Conservation (phyloP, 2,113 vertebrate species). For the Ploceus nigricollis region DNA sequence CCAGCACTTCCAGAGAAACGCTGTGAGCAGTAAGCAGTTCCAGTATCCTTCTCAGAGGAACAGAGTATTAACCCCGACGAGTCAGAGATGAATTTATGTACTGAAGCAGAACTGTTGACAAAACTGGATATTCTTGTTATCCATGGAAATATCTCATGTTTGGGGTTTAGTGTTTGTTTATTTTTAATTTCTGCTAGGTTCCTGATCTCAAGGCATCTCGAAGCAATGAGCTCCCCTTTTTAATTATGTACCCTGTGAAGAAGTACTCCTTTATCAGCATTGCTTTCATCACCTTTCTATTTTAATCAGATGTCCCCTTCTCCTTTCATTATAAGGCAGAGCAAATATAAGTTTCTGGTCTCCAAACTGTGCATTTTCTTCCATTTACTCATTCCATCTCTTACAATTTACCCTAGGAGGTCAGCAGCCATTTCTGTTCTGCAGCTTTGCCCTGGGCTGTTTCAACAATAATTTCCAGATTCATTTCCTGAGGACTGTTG, state of each 20-base stretch:
- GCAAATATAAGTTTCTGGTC: neutral
- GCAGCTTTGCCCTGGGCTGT: constrained; percentile 29
- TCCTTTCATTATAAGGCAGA: neutral
- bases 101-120: neutral
- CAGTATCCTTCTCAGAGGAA: neutral
- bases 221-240: neutral
- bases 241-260: neutral
- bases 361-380: constrained; percentile 1
- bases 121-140: constrained; percentile 3
- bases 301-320: constrained; percentile 9
- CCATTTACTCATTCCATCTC: neutral
- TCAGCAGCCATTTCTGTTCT: constrained; percentile 32
- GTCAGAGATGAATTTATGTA: neutral
- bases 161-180: neutral
- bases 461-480: constrained; percentile 49
- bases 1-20: neutral
- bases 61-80: neutral
- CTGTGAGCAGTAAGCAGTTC: neutral
- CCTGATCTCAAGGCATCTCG: neutral
- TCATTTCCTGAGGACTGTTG: constrained; percentile 28
- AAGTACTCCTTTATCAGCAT: constrained; percentile 5
- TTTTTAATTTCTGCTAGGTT: neutral
- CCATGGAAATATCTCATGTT: neutral
- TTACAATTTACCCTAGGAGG: neutral
- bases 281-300: constrained; percentile 38